Evolutionary conservation across 2,797 vertebrate genomes (phyloP).

Genomic region (Scolopax bukidnonensis): DNA sequence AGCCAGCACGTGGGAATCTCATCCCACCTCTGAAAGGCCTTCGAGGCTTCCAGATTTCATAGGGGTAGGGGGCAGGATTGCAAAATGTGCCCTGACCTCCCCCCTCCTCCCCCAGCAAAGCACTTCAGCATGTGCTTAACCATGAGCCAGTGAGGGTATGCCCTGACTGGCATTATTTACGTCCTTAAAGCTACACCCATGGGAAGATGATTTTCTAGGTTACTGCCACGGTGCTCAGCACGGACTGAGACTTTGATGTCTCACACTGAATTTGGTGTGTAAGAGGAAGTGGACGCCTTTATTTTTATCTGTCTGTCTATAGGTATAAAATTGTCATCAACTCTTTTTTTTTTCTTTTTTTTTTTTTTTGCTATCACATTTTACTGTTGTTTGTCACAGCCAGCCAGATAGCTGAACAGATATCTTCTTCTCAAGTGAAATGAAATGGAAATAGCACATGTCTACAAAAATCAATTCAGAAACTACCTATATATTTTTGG

Average conservation of each 20-base stretch:
- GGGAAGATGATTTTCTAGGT: not conserved
- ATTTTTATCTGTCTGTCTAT: not conserved
- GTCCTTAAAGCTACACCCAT: not conserved
- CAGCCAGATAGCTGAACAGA: not conserved
- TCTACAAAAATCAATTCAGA: constrained; percentile 43
- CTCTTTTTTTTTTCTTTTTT: not conserved
- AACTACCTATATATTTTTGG: not conserved
- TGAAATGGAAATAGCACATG: constrained; percentile 46
- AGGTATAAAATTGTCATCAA: not conserved
- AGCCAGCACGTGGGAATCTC: rapidly evolving
- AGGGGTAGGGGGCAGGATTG: not conserved
- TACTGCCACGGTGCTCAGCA: not conserved
- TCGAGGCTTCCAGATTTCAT: not conserved
- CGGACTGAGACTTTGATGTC: not conserved
- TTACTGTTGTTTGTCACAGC: not conserved
- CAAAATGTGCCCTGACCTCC: not conserved
- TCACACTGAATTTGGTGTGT: not conserved
- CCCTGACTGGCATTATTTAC: not conserved
- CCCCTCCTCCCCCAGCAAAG: not conserved
- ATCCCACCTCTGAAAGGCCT: not conserved
- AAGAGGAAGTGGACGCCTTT: not conserved
- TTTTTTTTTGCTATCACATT: not conserved
- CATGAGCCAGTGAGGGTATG: rapidly evolving
- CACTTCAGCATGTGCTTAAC: not conserved
- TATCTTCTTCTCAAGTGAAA: constrained; percentile 21